Evolutionary conservation across 2,888 invertebrate genomes (phyloP).

Genomic region (Chironomus tentans): DNA sequence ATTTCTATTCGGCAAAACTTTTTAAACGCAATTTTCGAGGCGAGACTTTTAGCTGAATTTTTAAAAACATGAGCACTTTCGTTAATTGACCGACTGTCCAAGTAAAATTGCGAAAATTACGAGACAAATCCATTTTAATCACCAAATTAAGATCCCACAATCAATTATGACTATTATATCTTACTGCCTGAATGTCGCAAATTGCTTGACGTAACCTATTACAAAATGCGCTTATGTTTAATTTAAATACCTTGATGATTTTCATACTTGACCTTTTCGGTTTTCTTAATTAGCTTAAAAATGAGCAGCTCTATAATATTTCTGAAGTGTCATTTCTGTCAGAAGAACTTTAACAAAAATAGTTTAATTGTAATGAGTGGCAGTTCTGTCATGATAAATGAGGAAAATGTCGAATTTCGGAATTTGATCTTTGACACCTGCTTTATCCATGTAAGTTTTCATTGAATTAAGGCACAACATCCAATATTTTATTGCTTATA

Average conservation of each 20-base stretch:
- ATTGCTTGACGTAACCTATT: no score
- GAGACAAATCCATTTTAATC: no score
- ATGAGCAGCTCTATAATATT: neutral
- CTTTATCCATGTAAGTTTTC: neutral
- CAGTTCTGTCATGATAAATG: neutral
- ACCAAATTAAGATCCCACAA: no score
- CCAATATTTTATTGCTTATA: neutral
- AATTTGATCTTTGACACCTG: conserved; percentile 5
- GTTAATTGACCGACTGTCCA: no score
- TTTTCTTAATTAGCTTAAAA: neutral
- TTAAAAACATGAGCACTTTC: no score
- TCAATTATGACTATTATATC: no score
- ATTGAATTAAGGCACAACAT: neutral
- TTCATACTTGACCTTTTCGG: neutral
- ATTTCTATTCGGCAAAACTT: no score
- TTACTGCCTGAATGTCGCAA: no score
- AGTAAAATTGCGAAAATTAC: no score
- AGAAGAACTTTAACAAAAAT: neutral
- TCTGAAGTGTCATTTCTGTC: neutral
- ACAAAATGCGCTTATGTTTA: no score
- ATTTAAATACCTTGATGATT: no score
- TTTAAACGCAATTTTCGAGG: neutral
- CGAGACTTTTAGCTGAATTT: neutral
- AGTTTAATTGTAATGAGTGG: neutral
- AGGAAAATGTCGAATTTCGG: neutral